Base-by-base conservation (phyloP, 2,797 vertebrate genomes). In the Acrossocheilus fasciatus region DNA sequence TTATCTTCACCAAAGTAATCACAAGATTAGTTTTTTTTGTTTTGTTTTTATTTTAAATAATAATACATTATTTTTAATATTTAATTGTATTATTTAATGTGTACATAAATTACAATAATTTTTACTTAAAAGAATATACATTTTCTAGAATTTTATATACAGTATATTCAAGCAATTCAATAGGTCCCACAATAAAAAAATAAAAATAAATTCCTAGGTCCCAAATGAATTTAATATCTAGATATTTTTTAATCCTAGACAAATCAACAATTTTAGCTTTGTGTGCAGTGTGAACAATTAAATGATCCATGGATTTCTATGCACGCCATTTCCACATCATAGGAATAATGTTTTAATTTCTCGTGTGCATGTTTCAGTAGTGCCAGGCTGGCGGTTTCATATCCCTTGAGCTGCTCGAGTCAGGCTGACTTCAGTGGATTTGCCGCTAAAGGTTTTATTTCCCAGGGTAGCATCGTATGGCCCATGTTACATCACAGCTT, bases 381-480 rank as follows among this genome's bases (percentile, higher is more conserved):
- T 68, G 45, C 3, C 30, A 26, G 30, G 34, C 70, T 83, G 45
- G 50, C 1, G 47, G 59, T 43, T 62, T 59, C 64, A 52, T 52
- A 52, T 73, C 75, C 70, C 81, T 30, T 36, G 75, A 64, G 64
- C 73, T 81, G 52, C 84, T 68, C 7, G 76, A 47, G 62, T 83
- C 72, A 68, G 26, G 52, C 30, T 57, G 83, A 84, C 79, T 82
- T 76, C 62, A 64, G 83, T 57, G 86, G 70, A 26, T 87, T 87
- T 81, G 83, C 66, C 82, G 69, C 86, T 79, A 62, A 23, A 43
- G 85, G 80, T 81, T 82, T 85, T 88, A 75, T 90, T 88, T 78
- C 88, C 66, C 78, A 64, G n/a, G 20, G 64, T 78, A 86, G 54
- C 57, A 89, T 89, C 86, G 81, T 20, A 59, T 89, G 39, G 64